Evolutionary conservation across 2,113 vertebrate species (phyloP).

Genomic region (Nerophis ophidion): DNA sequence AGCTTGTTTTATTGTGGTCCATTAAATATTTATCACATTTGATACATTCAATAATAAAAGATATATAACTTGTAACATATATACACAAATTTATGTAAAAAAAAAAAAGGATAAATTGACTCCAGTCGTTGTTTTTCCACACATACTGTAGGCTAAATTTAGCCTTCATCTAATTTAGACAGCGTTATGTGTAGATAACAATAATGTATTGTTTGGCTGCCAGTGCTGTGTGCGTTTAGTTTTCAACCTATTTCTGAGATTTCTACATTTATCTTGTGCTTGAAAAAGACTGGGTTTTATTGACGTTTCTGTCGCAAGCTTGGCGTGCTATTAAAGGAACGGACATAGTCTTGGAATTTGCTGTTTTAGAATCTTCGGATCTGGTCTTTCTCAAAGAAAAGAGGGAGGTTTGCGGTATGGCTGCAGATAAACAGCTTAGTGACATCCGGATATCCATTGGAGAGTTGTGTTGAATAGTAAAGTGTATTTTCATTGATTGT

Average conservation of each 20-base stretch:
- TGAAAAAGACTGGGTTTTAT: slow-evolving; percentile 20
- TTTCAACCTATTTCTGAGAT: too few relatives aligned
- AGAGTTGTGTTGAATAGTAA: background rate
- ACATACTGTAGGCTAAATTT: too few relatives aligned
- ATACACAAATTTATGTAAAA: too few relatives aligned
- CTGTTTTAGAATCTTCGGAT: background rate
- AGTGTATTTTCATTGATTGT: background rate
- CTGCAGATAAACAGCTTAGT: background rate
- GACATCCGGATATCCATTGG: background rate
- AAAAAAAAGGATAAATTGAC: too few relatives aligned
- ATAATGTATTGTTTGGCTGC: slow-evolving; percentile 5
- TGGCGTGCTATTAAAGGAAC: background rate
- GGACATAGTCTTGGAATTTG: too few relatives aligned
- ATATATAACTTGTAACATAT: too few relatives aligned
- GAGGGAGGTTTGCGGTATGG: background rate
- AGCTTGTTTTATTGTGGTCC: too few relatives aligned
- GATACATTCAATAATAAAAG: too few relatives aligned
- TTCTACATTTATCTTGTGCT: slow-evolving; percentile 21
- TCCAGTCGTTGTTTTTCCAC: too few relatives aligned
- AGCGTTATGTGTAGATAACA: background rate
- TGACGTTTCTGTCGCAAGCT: slow-evolving; percentile 7
- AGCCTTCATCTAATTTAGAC: too few relatives aligned
- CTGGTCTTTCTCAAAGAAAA: background rate
- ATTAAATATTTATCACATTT: too few relatives aligned
- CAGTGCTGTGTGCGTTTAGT: slow-evolving; percentile 3